Evolutionary conservation across 2,113 vertebrate species (phyloP).

Genomic region (Ochotona princeps): DNA sequence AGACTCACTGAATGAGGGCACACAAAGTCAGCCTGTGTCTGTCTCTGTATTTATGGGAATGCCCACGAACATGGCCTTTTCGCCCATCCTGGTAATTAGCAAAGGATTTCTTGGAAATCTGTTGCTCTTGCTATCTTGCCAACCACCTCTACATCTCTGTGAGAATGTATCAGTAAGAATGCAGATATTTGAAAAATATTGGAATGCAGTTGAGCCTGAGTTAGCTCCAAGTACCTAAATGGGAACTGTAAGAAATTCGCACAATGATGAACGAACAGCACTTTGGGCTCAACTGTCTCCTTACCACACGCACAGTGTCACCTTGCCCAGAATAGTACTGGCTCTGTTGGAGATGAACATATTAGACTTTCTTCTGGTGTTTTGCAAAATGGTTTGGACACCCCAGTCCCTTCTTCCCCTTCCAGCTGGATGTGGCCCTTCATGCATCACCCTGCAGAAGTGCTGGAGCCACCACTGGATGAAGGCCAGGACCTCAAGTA

Average conservation of each 20-base stretch:
- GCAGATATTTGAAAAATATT: background rate
- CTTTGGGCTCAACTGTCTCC: background rate
- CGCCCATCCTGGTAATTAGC: background rate
- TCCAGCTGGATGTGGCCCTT: background rate
- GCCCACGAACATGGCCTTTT: background rate
- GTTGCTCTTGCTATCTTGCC: background rate
- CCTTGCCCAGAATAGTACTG: background rate
- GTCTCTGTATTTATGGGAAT: background rate
- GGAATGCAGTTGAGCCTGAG: background rate
- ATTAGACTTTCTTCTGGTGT: background rate
- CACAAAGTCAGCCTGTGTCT: background rate
- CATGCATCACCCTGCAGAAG: background rate
- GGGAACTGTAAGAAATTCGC: background rate
- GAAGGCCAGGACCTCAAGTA: no score
- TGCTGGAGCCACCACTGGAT: background rate
- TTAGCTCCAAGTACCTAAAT: conserved; percentile 21
- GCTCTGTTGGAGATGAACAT: background rate
- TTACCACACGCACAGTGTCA: background rate
- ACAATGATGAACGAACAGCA: background rate
- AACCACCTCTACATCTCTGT: background rate
- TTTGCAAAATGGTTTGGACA: background rate
- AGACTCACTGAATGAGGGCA: background rate
- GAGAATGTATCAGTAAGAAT: background rate
- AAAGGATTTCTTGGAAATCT: background rate
- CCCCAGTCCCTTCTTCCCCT: background rate